Evolutionary conservation across 2,797 vertebrate species (phyloP).

Genomic region (Serranus cabrilla): DNA sequence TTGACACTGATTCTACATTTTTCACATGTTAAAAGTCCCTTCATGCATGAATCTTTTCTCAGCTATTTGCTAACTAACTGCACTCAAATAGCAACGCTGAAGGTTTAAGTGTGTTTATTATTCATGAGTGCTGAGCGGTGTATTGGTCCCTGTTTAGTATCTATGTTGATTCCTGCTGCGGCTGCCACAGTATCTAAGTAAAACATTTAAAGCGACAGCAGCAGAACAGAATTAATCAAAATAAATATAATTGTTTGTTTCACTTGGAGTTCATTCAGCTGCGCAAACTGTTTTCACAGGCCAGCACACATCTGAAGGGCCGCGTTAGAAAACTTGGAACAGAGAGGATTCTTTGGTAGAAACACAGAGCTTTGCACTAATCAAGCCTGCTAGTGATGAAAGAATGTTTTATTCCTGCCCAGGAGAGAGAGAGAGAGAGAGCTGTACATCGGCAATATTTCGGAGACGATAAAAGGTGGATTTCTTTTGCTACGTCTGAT

Average conservation of each 20-base stretch:
- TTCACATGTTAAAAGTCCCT: constrained; percentile 3
- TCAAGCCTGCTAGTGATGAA: constrained; percentile 37
- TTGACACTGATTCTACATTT: background rate
- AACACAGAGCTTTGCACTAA: constrained; percentile 29
- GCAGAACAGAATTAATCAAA: too few relatives aligned
- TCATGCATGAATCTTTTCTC: background rate
- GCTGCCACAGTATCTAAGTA: background rate
- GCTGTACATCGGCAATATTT: constrained; percentile 16
- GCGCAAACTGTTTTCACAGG: background rate
- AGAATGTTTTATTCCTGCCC: constrained; percentile 36
- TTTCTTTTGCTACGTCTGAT: constrained; percentile 26
- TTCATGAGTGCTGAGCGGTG: background rate
- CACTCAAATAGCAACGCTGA: constrained; percentile 26
- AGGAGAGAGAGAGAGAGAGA: constrained; percentile 13
- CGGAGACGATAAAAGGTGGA: constrained; percentile 38
- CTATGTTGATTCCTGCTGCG: background rate
- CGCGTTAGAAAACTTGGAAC: background rate
- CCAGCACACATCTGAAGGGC: background rate
- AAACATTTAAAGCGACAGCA: background rate
- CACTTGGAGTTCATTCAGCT: background rate
- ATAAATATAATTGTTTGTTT: background rate
- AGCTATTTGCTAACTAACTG: background rate
- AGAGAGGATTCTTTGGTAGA: constrained; percentile 18
- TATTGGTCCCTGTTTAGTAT: background rate
- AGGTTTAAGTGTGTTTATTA: constrained; percentile 1